Evolutionary conservation across 2,888 invertebrate species (phyloP).

Genomic region (Pollenia angustigena): DNA sequence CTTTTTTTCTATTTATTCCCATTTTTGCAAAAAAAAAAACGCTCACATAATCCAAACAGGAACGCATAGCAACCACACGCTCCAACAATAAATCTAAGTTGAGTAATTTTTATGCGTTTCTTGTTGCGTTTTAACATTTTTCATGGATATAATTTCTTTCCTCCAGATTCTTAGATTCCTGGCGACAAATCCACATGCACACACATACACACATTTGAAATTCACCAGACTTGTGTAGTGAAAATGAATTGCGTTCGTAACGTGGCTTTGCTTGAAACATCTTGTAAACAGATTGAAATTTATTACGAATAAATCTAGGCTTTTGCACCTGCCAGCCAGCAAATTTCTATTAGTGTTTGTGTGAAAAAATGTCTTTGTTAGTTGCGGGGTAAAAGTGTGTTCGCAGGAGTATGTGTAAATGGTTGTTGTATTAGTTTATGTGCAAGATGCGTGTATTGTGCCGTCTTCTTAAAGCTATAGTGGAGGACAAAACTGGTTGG

Average conservation of each 20-base stretch:
- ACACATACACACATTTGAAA: not conserved
- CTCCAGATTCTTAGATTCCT: slow-evolving; percentile 28
- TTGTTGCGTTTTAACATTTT: slow-evolving; percentile 67
- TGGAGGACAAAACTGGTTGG: not conserved
- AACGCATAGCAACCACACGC: slow-evolving; percentile 39
- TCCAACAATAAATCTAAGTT: slow-evolving; percentile 55
- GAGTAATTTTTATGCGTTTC: slow-evolving; percentile 74
- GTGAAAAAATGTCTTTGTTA: slow-evolving; percentile 34
- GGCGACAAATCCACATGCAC: not conserved
- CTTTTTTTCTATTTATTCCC: not conserved
- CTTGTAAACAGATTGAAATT: slow-evolving; percentile 81
- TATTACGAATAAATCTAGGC: slow-evolving; percentile 83
- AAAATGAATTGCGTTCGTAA: slow-evolving; percentile 50
- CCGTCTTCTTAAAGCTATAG: not conserved
- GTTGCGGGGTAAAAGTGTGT: not conserved
- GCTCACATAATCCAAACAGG: slow-evolving; percentile 25
- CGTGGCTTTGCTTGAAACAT: slow-evolving; percentile 56
- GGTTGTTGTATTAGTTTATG: slow-evolving; percentile 27
- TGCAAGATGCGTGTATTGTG: slow-evolving; percentile 9
- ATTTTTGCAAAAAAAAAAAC: not conserved
- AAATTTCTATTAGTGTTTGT: not conserved
- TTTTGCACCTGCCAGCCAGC: slow-evolving; percentile 78
- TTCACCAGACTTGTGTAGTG: not conserved
- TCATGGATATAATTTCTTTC: slow-evolving; percentile 8
- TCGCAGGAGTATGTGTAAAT: not conserved